Base-by-base conservation (phyloP, 2,797 vertebrate genomes). In the Gymnoscopelus microlampas region DNA sequence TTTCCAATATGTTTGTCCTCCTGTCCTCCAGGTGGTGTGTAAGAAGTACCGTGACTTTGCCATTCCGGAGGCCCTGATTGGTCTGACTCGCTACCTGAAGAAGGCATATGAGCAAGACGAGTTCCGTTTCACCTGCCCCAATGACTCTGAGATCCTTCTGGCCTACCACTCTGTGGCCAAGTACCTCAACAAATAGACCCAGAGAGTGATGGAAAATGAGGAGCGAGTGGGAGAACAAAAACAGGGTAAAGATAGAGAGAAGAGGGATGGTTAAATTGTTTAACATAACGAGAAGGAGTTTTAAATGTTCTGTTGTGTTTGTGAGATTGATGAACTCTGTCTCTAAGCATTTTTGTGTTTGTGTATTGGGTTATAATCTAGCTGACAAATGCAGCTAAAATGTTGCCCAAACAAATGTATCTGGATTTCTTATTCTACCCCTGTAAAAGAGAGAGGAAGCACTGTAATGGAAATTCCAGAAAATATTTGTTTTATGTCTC, bases 71-170 rank as follows among this genome's bases (percentile, higher is more conserved):
- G 92, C 91, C 9, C 92, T 98, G 68, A 75, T 0, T 0, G 92
- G 92, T 0, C 77, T 99, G 66, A 93, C 88, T 44, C 87, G 88
- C 48, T 99, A 99, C 81, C 90, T 98, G 83, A 73, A 87, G 10
- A 84, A 82, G 0, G 95, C 96, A 6, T 84, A 88, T 1, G 85
- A 93, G 73, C 84, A 84, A 69, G 95, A 95, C 3, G 95, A 95
- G 85, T 98, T 98, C 88, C 91, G 90, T 44, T 89, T 92, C 78
- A 98, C 94, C 15, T 98, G 97, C 60, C 97, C 98, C 4, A 92
- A 90, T 1, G 88, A 90, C 1, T 50, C 79, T 0, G 96, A 98
- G 91, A 96, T 98, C 50, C 64, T 96, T 47, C 71, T 79, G 3
- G 96, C 95, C 65, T 98, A 99, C 82, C 63, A 73, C 4, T 82